These are phyloP conservation scores for Paratilapia polleni DNA, from an alignment of 2,113 vertebrate species.

Conservation along the genomic window DNA sequence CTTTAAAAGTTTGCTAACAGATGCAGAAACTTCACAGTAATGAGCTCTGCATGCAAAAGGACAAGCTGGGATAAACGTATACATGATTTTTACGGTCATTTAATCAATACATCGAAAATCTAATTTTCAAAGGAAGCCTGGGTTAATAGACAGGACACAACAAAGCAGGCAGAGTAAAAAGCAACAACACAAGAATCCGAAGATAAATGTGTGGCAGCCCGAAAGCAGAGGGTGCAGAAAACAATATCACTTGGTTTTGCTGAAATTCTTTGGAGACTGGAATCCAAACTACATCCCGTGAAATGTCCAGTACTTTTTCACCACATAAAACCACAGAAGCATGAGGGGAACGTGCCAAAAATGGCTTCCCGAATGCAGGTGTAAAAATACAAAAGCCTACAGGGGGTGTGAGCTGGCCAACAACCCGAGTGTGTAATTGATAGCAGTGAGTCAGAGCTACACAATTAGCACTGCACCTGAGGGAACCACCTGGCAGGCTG, in stretches of 20 bases:
- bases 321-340: neutral
- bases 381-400: neutral
- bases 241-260: neutral
- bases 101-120: neutral
- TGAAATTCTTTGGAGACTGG: neutral
- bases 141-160: neutral
- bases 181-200: neutral
- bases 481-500: conserved; percentile 31
- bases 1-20: neutral
- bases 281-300: neutral
- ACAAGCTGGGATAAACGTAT: neutral
- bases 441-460: conserved; percentile 24
- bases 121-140: neutral
- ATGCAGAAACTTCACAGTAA: neutral
- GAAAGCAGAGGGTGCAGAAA: neutral
- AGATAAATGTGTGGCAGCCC: neutral
- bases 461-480: conserved; percentile 29
- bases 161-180: neutral
- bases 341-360: neutral
- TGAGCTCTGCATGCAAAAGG: neutral
- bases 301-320: neutral
- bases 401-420: neutral
- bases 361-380: neutral
- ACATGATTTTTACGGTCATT: neutral
- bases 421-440: conserved; percentile 26